phyloP scores from a whole-genome alignment of 1,140 invertebrate species.

The Tetragonula clypearis region DNA sequence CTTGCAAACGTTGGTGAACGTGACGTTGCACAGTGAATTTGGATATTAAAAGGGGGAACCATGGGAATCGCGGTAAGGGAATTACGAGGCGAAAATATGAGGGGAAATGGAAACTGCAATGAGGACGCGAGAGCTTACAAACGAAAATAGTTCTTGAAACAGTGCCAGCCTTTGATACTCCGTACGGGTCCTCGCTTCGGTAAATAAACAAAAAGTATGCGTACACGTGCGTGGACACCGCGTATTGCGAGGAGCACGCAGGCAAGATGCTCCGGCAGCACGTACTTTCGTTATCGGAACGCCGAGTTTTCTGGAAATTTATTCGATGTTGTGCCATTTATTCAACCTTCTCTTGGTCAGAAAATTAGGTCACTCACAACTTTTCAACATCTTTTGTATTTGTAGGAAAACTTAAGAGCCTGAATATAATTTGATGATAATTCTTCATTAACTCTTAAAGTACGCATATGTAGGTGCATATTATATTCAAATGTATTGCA shows the following conservation, averaged over 20 bases:
- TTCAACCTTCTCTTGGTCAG: too few species aligned
- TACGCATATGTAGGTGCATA: too few species aligned
- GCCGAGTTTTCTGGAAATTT: constrained; percentile 35
- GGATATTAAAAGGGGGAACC: neutral
- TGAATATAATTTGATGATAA: too few species aligned
- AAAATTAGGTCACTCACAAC: too few species aligned
- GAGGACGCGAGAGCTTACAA: constrained; percentile 52
- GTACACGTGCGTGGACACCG: constrained; percentile 6
- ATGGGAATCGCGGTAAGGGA: neutral
- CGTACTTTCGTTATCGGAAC: neutral
- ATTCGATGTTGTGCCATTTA: constrained; percentile 3
- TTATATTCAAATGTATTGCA: too few species aligned
- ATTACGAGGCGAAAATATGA: constrained; percentile 6
- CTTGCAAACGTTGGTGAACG: neutral
- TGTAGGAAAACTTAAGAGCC: too few species aligned
- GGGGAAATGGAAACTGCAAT: neutral
- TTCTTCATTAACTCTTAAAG: too few species aligned
- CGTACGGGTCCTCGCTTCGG: constrained; percentile 36
- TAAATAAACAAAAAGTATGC: constrained; percentile 64
- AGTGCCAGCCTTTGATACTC: constrained; percentile 69
- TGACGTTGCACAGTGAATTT: neutral
- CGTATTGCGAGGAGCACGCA: neutral
- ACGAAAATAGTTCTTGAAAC: constrained; percentile 75
- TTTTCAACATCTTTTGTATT: too few species aligned
- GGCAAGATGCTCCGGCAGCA: neutral